Conservation (phyloP, 2,888 invertebrate species). For the Drosophila cognata region DNA sequence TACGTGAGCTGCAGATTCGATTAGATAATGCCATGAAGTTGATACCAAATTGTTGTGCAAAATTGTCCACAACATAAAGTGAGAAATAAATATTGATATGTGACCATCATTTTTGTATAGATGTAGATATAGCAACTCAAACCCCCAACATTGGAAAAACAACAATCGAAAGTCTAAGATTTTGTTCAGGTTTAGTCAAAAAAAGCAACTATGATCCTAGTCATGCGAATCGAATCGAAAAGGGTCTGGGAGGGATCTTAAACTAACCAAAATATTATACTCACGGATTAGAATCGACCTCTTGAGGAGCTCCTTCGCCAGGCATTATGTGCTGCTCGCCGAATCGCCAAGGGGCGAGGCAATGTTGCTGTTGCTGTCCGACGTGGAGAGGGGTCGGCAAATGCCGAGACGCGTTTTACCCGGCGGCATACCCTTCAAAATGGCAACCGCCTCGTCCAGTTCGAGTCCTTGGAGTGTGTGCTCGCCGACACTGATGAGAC, state of each 20-base stretch:
- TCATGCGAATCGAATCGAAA: not conserved
- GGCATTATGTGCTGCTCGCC: conserved; percentile 84
- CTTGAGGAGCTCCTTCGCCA: conserved; percentile 9
- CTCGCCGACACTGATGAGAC: conserved; percentile 96
- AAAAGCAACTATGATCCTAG: not conserved
- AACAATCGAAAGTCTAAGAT: not conserved
- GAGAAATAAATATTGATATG: conserved; percentile 10
- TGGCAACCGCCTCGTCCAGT: conserved; percentile 97
- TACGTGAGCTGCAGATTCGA: not conserved
- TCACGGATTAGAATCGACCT: conserved; percentile 69
- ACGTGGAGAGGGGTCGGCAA: conserved; percentile 89
- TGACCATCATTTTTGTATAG: not conserved
- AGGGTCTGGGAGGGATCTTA: not conserved
- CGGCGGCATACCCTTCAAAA: conserved; percentile 96
- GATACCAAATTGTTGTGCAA: not conserved
- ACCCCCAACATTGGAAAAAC: no score
- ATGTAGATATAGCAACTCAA: not conserved
- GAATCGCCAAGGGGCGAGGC: conserved; percentile 84
- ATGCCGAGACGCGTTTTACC: conserved; percentile 96
- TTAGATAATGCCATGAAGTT: not conserved
- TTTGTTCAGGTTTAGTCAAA: not conserved
- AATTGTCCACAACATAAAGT: not conserved
- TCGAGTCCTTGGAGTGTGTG: conserved; percentile 95
- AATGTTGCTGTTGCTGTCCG: conserved; percentile 85
- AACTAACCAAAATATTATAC: conserved; percentile 49